A percentile compares a stretch with the other conserved stretches of the same genome.
phyloP scores from a whole-genome alignment of 2,888 invertebrate genomes.

The Crioceris asparagi region DNA sequence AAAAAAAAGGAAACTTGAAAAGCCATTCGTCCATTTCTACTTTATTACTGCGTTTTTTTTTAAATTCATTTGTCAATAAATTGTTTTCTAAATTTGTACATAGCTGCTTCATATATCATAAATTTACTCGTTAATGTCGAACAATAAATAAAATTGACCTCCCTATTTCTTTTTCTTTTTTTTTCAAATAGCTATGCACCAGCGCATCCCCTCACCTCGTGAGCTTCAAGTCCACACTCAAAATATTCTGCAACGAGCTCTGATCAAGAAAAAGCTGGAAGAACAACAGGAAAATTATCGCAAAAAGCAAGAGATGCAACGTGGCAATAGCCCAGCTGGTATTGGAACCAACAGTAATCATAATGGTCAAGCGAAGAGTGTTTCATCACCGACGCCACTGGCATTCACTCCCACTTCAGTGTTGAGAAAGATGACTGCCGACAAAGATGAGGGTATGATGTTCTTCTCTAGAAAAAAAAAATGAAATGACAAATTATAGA shows the following conservation, averaged over 20 bases:
- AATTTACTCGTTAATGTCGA: no score
- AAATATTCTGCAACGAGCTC: constrained; percentile 74
- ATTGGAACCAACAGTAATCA: background rate
- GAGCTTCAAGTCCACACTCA: constrained; percentile 79
- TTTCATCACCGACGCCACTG: constrained; percentile 56
- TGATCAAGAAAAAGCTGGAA: constrained; percentile 81
- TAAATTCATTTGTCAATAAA: no score
- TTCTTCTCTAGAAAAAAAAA: no score
- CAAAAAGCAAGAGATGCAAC: constrained; percentile 58
- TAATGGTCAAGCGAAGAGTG: constrained; percentile 36
- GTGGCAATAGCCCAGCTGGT: constrained; percentile 4
- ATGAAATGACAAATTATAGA: no score
- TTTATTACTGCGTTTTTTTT: no score
- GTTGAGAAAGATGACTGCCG: constrained; percentile 87
- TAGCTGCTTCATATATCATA: no score
- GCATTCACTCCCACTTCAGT: constrained; percentile 92
- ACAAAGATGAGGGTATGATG: constrained; percentile 62
- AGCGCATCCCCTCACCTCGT: constrained; percentile 70
- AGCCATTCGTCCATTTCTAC: no score
- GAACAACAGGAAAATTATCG: constrained; percentile 78
- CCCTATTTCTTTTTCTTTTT: no score
- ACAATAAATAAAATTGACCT: no score
- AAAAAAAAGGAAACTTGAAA: no score
- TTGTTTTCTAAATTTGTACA: no score
- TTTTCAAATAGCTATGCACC: constrained; percentile 54